Percentiles rank a stretch among this genome's conserved stretches.
These are phyloP conservation scores for Donacobius atricapilla DNA, from an alignment of 2,113 vertebrate genomes.

Conservation along the genomic window DNA sequence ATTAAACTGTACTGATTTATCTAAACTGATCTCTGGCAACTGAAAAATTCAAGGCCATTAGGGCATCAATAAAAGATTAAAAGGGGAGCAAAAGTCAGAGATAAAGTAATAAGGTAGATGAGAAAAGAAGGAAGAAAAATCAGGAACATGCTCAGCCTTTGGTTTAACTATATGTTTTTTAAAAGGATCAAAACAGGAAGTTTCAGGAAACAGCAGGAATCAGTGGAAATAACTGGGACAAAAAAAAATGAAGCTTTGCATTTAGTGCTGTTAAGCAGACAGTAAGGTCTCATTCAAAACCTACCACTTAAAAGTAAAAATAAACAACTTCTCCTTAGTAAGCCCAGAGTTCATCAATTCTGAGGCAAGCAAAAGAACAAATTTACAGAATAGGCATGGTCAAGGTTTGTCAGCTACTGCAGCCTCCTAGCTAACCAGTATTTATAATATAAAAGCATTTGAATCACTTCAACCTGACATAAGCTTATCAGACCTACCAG, in stretches of 20 bases:
- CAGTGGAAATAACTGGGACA: background rate
- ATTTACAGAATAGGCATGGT: background rate
- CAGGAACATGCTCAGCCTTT: background rate
- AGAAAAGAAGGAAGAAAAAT: conserved; percentile 21
- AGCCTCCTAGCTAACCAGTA: background rate
- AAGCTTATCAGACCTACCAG: background rate
- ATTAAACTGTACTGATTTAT: too few relatives aligned
- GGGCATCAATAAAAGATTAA: background rate
- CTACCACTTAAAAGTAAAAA: background rate
- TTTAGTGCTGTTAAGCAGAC: background rate
- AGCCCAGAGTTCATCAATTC: background rate
- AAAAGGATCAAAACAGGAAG: conserved; percentile 11
- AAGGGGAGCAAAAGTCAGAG: background rate
- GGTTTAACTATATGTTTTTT: background rate
- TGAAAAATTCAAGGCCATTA: background rate
- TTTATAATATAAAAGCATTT: background rate
- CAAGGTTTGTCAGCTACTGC: background rate
- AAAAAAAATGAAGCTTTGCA: background rate
- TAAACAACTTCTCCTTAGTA: background rate
- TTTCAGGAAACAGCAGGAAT: background rate
- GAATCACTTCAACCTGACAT: background rate
- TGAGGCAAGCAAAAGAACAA: background rate
- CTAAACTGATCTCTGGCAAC: background rate
- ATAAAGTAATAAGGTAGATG: background rate
- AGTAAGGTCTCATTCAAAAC: background rate